Conservation (phyloP, 64 coral and sea anemone species). For the Pocillopora damicornis region DNA sequence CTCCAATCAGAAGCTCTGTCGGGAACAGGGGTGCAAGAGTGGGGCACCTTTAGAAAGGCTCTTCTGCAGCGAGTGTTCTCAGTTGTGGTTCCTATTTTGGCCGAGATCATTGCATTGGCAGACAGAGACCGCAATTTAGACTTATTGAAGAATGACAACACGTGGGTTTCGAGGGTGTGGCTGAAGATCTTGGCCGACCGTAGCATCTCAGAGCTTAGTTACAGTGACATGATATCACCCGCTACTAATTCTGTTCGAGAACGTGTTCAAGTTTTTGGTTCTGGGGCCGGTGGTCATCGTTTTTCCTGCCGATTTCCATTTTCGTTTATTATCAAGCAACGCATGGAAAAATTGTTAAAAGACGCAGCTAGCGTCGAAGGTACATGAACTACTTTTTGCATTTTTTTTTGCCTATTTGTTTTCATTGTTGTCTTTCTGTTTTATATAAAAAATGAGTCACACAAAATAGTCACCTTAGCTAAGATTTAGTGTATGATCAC, state of each 20-base stretch:
- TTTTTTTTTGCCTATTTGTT: background rate
- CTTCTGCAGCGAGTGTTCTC: constrained; percentile 55
- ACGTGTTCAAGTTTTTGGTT: constrained; percentile 46
- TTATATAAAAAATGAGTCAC: no score
- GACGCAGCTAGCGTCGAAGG: constrained; percentile 30
- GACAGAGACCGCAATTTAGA: constrained; percentile 75
- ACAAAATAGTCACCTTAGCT: no score
- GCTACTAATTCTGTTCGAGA: constrained; percentile 38
- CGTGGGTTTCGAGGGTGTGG: constrained; percentile 23
- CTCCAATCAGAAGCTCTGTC: constrained; percentile 42
- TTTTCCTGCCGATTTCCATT: constrained; percentile 74
- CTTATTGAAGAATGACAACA: constrained; percentile 9
- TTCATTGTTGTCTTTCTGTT: no score
- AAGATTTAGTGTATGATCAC: no score
- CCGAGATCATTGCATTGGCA: constrained; percentile 62
- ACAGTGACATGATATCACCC: constrained; percentile 43
- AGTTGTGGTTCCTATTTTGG: constrained; percentile 57
- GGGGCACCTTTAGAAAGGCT: constrained; percentile 71
- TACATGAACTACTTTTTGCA: background rate
- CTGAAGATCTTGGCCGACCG: constrained; percentile 28
- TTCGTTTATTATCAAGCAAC: constrained; percentile 67
- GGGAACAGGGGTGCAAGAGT: constrained; percentile 74
- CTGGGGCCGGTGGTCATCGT: constrained; percentile 52
- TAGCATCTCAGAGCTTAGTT: constrained; percentile 44
- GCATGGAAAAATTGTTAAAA: constrained; percentile 45